A percentile compares a stretch with the other conserved stretches of the same genome.
phyloP scores from a whole-genome alignment of 2,888 invertebrate species.

The Pediacus dermestoides region DNA sequence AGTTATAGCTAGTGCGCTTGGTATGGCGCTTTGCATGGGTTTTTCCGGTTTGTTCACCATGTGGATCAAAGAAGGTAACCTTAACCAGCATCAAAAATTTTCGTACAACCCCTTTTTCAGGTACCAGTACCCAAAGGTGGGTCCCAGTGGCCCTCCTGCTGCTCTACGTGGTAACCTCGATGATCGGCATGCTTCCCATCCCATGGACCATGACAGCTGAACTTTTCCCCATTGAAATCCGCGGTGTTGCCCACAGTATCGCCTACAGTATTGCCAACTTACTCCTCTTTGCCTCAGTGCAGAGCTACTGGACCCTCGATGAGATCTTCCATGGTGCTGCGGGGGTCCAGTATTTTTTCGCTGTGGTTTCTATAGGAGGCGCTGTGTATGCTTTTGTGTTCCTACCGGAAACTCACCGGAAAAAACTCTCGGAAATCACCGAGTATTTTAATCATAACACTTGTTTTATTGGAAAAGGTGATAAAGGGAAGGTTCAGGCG shows the following conservation, averaged over 20 bases:
- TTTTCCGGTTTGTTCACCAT: constrained; percentile 56
- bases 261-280: constrained; percentile 57
- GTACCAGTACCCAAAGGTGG: constrained; percentile 44
- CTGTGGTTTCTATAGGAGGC: constrained; percentile 49
- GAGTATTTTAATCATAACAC: constrained; percentile 50
- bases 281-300: constrained; percentile 58
- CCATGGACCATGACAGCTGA: constrained; percentile 67
- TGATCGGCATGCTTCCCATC: constrained; percentile 59
- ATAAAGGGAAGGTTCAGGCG: constrained; percentile 13
- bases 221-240: constrained; percentile 58
- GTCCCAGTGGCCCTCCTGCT: constrained; percentile 54
- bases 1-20: constrained; percentile 53
- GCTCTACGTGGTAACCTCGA: constrained; percentile 57
- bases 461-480: constrained; percentile 33
- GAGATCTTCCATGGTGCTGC: constrained; percentile 48
- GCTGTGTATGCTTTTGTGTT: constrained; percentile 49
- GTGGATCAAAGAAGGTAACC: constrained; percentile 49
- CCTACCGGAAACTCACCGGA: constrained; percentile 54
- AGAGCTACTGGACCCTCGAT: constrained; percentile 49
- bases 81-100: neutral
- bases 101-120: constrained; percentile 20
- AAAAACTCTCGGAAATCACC: constrained; percentile 52
- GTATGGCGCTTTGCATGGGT: constrained; percentile 57
- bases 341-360: constrained; percentile 57
- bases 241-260: constrained; percentile 58